Base-by-base conservation (phyloP, 2,888 invertebrate species). In the Dasysyrphus tricinctus region DNA sequence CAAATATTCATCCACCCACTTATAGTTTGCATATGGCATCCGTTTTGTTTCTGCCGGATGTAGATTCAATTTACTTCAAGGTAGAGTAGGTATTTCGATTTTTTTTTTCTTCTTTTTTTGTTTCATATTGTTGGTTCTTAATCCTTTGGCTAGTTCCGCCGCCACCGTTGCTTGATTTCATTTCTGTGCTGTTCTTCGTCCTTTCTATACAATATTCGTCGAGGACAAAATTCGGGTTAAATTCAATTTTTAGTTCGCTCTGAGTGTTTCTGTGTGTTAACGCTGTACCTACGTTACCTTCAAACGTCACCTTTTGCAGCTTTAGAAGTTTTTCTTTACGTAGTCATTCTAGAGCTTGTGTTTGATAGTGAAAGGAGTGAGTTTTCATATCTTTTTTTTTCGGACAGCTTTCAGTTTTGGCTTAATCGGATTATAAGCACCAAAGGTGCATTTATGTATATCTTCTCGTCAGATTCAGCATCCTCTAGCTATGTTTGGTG, bases 371-470 rank as follows among this genome's bases (percentile, higher is more conserved):
- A 34, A 49, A 49, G 12, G 8, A 24, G 61, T 42, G 61, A 19
- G 39, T 14, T 34, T 16, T n/a, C n/a, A n/a, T 56, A n/a, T 16
- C 16, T 57, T 16, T 37, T 67, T 2, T 14, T 29, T 1, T 29
- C 11, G 14, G 19, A 3, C 42, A 63, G 44, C 32, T 63, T 67
- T 49, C 49, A 75, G 47, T 59, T 11, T 32, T 39, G 32, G 67
- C 39, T 69, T 73, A 80, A 85, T 85, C 84, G 77, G 80, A 80
- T 85, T 85, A 77, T 77, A 80, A 59, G 56, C 29, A 56, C 47
- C 47, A 42, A 44, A 69, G 67, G 51, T 59, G 73, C 56, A 69
- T 54, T 19, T 70, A 16, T n/a, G n/a, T 57, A 34, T 57, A 42
- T 29, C 34, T 59, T 49, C 34, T 32, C 57, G 34, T 73, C 73